Conservation (phyloP, 37 sponge, comb jelly and placozoan genomes). For the Theonella swinhoei region DNA sequence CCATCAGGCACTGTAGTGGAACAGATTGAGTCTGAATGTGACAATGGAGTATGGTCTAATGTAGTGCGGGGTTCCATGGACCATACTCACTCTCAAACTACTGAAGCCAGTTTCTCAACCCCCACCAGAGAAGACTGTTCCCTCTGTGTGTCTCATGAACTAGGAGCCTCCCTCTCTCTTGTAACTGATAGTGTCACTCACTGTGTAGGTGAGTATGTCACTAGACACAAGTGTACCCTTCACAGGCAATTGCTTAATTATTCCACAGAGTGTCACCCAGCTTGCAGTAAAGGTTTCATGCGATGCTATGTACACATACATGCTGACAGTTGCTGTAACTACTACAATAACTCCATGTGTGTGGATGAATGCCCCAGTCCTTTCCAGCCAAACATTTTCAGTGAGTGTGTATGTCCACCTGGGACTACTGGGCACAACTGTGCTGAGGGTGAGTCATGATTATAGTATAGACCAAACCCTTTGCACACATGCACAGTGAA, state of each 20-base stretch:
- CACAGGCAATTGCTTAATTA: neutral
- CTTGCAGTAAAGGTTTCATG: neutral
- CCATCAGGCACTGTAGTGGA: neutral
- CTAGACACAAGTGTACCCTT: neutral
- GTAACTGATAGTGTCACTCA: neutral
- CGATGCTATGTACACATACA: neutral
- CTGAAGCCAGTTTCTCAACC: neutral
- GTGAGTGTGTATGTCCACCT: neutral
- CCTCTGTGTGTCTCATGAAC: neutral
- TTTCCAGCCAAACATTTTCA: neutral
- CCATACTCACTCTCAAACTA: neutral
- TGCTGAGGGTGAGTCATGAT: neutral
- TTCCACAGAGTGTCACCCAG: neutral
- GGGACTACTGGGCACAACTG: neutral
- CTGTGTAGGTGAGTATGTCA: neutral
- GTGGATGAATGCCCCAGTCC: neutral
- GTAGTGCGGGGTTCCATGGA: neutral
- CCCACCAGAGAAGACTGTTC: neutral
- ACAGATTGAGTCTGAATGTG: neutral
- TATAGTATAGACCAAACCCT: too few species aligned
- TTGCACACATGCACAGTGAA: too few species aligned
- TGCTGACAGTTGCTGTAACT: neutral
- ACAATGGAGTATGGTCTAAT: neutral
- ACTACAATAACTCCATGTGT: neutral
- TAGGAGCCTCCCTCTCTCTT: neutral